These are phyloP conservation scores for Rousettus leschenaultii DNA, from an alignment of 2,113 vertebrate genomes.

Conservation along the genomic window DNA sequence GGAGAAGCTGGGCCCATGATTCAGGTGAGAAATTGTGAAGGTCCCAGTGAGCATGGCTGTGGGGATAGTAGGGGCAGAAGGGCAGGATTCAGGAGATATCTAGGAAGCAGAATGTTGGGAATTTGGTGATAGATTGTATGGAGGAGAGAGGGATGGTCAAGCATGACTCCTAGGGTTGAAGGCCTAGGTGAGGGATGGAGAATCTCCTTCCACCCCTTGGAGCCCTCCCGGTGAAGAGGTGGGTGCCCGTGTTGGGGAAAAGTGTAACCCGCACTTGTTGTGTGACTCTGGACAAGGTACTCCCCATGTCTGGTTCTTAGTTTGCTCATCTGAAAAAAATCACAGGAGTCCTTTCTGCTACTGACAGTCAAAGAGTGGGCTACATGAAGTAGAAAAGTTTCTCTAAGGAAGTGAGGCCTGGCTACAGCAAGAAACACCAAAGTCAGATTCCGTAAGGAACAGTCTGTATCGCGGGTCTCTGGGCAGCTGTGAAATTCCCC, in stretches of 20 bases:
- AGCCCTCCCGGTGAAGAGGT: neutral
- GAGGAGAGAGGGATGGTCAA: neutral
- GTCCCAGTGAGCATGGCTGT: neutral
- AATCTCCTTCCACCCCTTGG: neutral
- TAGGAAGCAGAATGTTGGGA: neutral
- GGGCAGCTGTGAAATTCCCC: neutral
- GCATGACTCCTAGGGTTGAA: neutral
- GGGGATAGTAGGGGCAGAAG: accelerated
- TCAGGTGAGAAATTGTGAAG: neutral
- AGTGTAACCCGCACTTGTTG: neutral
- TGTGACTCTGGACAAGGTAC: neutral
- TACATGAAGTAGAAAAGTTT: neutral
- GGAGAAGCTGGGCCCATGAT: neutral
- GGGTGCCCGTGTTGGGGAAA: neutral
- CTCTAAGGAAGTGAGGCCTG: neutral
- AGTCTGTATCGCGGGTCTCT: neutral
- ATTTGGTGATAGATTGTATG: neutral
- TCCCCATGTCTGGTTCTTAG: neutral
- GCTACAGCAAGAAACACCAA: neutral
- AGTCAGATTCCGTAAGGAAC: neutral
- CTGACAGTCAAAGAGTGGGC: neutral
- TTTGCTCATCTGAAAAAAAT: neutral
- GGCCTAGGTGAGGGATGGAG: neutral
- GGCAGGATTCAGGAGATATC: neutral
- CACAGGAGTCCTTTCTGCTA: neutral